Evolutionary conservation across 2,888 invertebrate genomes (phyloP), one percentile per base, ranked within the genome.

Genomic region (Dolichomitus sp.): DNA sequence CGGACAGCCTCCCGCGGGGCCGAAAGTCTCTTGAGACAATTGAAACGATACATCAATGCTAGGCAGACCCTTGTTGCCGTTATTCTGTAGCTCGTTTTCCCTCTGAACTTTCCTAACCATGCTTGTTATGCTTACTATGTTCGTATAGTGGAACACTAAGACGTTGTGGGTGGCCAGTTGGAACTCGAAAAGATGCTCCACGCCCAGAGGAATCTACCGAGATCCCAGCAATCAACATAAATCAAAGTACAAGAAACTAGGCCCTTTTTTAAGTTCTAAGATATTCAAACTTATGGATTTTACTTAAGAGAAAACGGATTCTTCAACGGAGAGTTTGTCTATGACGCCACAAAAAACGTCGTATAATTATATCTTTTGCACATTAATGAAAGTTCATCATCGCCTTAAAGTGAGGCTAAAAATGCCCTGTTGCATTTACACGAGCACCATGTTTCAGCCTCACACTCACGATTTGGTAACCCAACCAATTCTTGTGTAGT

Each of bases 41-140:
- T 88, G 87, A 88, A 88, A 88, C 87, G 88, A 87, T 88, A 87
- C 80, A 87, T 88, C 30, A 33, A 33, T 59, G 59, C 59, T 33
- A 33, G 54, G 12, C 52, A 23, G 23, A 19, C 52, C 23, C 52
- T 52, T 52, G 52, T 52, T 52, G 52, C 9, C 57, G 57, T 69
- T 79, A 69, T 54, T 72, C 76, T 59, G 48, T 45, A 1, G 50
- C 23, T 54, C 14, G 14, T 61, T 6, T 33, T 68, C 19, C 42
- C 48, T 45, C 19, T 23, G 9, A 27, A 54, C 54, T 54, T 11
- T 19, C 12, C 23, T 54, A 9, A 23, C 52, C 17, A 4, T 6
- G 27, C 54, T 54, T 27, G 54, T 54, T 54, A 12, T 1, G 54
- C 23, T 23, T 54, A 19, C 19, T 54, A 23, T 48, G 48, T 17